Percentiles rank a stretch among this genome's conserved stretches.
phyloP scores from a whole-genome alignment of 2,888 invertebrate genomes.

The Sesia apiformis region DNA sequence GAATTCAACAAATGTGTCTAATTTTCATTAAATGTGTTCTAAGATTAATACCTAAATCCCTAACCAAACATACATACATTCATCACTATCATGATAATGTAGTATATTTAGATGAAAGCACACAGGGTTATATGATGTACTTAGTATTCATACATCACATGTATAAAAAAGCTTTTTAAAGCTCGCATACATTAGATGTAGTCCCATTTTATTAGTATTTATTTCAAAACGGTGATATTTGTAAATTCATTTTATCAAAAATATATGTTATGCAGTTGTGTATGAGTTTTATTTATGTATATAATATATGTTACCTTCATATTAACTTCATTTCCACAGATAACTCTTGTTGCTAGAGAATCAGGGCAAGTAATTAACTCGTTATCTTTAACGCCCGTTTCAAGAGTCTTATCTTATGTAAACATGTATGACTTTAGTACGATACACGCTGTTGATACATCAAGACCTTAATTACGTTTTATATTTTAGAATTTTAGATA shows the following conservation, averaged over 20 bases:
- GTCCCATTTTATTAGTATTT: constrained; percentile 19
- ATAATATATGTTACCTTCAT: neutral
- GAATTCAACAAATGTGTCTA: neutral
- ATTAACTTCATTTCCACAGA: neutral
- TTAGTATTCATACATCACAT: constrained; percentile 8
- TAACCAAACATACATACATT: neutral
- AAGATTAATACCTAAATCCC: neutral
- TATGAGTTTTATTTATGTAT: constrained; percentile 65
- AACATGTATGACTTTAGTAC: neutral
- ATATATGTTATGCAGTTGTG: constrained; percentile 69
- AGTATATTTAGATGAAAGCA: constrained; percentile 16
- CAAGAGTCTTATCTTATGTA: neutral
- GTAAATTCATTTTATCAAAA: constrained; percentile 64
- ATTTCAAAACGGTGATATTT: constrained; percentile 56
- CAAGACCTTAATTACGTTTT: neutral
- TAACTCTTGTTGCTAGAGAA: neutral
- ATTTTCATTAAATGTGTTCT: neutral
- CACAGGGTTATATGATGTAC: constrained; percentile 17
- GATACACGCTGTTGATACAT: neutral
- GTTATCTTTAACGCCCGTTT: neutral
- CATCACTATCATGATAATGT: constrained; percentile 4
- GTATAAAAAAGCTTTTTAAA: constrained; percentile 12
- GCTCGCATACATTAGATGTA: neutral
- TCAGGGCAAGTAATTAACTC: neutral
- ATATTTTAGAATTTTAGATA: neutral